These are phyloP conservation scores for Brachionus koreanus DNA, from an alignment of 1,140 invertebrate species.

Conservation along the genomic window DNA sequence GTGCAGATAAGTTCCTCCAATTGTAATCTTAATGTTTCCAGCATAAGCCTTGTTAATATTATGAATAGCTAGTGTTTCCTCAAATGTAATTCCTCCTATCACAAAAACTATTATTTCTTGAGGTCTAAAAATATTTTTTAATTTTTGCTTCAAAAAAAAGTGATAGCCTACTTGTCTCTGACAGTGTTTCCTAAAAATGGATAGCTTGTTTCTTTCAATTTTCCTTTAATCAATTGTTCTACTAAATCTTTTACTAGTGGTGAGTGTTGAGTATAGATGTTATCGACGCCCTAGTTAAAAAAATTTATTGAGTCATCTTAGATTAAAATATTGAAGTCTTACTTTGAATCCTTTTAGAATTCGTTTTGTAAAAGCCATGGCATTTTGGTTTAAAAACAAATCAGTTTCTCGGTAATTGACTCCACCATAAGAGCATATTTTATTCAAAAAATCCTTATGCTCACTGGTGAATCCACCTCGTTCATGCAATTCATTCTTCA, in stretches of 20 bases:
- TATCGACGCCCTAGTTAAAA: conserved; percentile 77
- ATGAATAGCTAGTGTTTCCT: conserved; percentile 83
- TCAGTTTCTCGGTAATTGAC: conserved; percentile 72
- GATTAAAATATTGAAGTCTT: conserved; percentile 44
- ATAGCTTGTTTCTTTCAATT: conserved; percentile 74
- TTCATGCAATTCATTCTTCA: neutral
- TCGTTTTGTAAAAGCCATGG: conserved; percentile 75
- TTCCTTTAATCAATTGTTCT: conserved; percentile 82
- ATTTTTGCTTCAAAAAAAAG: neutral
- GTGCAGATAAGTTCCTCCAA: conserved; percentile 39
- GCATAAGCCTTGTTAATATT: conserved; percentile 53
- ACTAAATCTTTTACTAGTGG: conserved; percentile 77
- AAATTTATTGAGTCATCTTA: neutral
- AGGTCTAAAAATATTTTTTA: conserved; percentile 61
- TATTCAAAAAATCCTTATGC: conserved; percentile 62
- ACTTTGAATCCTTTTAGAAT: conserved; percentile 85
- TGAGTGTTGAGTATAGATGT: conserved; percentile 91
- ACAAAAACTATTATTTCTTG: conserved; percentile 91
- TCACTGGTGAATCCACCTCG: neutral
- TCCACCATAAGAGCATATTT: conserved; percentile 74
- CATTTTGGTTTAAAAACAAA: conserved; percentile 73
- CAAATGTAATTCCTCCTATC: conserved; percentile 92
- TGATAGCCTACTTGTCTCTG: conserved; percentile 54
- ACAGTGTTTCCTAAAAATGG: conserved; percentile 69
- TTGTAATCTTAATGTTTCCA: conserved; percentile 14